Evolutionary conservation across 2,888 invertebrate genomes (phyloP).

Genomic region (Eurytoma californica): DNA sequence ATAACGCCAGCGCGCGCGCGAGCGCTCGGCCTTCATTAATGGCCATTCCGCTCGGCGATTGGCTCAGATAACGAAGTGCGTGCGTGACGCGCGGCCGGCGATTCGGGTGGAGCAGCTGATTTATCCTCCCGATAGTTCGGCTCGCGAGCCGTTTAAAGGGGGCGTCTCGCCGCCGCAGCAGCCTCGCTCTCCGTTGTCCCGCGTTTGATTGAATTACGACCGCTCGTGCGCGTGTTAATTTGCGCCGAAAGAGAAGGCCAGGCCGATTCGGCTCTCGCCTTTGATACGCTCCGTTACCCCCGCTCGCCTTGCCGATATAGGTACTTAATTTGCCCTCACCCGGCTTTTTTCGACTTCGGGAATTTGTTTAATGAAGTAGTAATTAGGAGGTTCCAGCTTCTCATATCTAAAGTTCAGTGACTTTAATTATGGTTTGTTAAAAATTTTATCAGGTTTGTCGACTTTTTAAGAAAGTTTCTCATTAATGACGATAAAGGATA

Average conservation of each 20-base stretch:
- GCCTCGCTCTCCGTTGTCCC: too few relatives aligned
- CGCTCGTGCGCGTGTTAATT: constrained; percentile 32
- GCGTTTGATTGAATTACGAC: constrained; percentile 41
- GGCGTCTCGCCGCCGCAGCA: neutral
- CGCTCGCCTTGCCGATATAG: too few relatives aligned
- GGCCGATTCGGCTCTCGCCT: neutral
- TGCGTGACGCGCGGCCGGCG: neutral
- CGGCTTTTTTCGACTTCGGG: too few relatives aligned
- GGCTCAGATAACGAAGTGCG: constrained; percentile 62
- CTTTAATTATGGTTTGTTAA: too few relatives aligned
- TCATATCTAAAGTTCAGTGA: too few relatives aligned
- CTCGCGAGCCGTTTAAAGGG: constrained; percentile 17
- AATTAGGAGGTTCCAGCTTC: too few relatives aligned
- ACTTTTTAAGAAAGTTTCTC: too few relatives aligned
- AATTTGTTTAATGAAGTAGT: too few relatives aligned
- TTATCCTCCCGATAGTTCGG: constrained; percentile 27
- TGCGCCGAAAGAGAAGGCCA: neutral
- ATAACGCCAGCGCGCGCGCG: constrained; percentile 17
- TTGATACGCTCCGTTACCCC: too few relatives aligned
- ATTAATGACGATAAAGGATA: too few relatives aligned
- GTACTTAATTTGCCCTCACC: too few relatives aligned
- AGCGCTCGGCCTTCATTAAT: constrained; percentile 49
- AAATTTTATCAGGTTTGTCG: too few relatives aligned
- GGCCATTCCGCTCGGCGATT: constrained; percentile 60
- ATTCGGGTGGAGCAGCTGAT: constrained; percentile 48